Evolutionary conservation across 2,113 vertebrate genomes (phyloP), one percentile per base, ranked within the genome.

Genomic region (Pheucticus melanocephalus): DNA sequence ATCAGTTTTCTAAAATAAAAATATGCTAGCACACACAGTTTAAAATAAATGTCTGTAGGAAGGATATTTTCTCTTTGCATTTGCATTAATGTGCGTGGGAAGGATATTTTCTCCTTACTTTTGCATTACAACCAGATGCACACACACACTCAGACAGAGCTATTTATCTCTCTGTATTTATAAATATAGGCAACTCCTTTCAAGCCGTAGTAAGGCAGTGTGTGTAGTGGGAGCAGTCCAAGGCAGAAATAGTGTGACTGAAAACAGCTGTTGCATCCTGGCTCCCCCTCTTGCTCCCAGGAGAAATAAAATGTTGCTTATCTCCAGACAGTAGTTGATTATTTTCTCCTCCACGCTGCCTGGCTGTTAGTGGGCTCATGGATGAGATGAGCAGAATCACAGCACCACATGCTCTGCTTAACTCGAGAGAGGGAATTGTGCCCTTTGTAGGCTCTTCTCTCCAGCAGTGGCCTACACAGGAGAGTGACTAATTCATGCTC

Each of bases 11-110:
- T 91, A 88, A 96, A 97, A 92, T 75, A 94, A 89, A 77, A 82
- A 86, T 92, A 90, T 61, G 56, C 86, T 64, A 86, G 75, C 45
- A 64, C 57, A 68, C 63, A 60, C 66, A 71, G 60, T 92, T 92
- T 40, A 86, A 93, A 85, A 86, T 69, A 77, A 88, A 72, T 83
- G 63, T 70, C 66, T 73, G 80, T 90, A 72, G 94, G 88, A 94
- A 93, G 90, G 78, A 48, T 96, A 95, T 91, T 94, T 95, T 85
- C 64, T 84, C 89, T 92, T 95, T 80, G 57, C 68, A 95, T 94
- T 65, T 86, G 59, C 77, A 82, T 94, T 95, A 92, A 35, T 86
- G 64, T 72, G 71, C 64, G 77, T 94, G 84, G 63, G 89, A 95
- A 92, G 78, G 61, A 51, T 91, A 82, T 91, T 91, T 96, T 91